Evolutionary conservation across 2,113 vertebrate genomes (phyloP).

Genomic region (Mustela nigripes): DNA sequence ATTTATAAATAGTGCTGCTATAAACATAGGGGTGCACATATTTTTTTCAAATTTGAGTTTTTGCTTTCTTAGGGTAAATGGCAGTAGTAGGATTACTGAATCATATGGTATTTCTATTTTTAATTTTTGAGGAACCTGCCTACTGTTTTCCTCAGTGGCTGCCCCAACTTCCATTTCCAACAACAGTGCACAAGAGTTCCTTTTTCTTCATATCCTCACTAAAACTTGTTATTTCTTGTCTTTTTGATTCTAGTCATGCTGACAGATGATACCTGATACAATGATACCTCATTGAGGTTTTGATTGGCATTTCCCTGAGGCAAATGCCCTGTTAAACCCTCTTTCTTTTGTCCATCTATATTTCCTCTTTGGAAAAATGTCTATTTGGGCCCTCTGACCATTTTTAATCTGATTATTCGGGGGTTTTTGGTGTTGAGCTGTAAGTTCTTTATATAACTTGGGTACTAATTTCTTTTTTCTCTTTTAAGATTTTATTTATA

Average conservation of each 20-base stretch:
- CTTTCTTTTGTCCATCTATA: not conserved
- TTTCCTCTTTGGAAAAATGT: not conserved
- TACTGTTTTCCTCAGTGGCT: not conserved
- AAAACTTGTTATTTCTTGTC: not conserved
- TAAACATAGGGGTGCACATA: not conserved
- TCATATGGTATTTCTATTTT: not conserved
- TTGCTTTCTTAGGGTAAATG: not conserved
- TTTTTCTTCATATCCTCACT: not conserved
- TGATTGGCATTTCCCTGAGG: not conserved
- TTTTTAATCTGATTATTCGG: not conserved
- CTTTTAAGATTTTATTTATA: no score
- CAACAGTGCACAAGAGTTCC: not conserved
- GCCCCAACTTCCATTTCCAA: not conserved
- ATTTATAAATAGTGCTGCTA: not conserved
- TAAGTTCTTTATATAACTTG: not conserved
- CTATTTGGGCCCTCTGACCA: not conserved
- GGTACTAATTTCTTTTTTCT: not conserved
- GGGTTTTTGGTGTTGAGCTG: not conserved
- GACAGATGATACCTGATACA: not conserved
- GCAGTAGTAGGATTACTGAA: not conserved
- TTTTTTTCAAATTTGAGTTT: not conserved
- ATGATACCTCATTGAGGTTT: not conserved
- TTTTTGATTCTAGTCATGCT: not conserved
- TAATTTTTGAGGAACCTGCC: not conserved
- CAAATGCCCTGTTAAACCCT: not conserved